Evolutionary conservation across 2,888 invertebrate genomes (phyloP).

Genomic region (Helobdella robusta): DNA sequence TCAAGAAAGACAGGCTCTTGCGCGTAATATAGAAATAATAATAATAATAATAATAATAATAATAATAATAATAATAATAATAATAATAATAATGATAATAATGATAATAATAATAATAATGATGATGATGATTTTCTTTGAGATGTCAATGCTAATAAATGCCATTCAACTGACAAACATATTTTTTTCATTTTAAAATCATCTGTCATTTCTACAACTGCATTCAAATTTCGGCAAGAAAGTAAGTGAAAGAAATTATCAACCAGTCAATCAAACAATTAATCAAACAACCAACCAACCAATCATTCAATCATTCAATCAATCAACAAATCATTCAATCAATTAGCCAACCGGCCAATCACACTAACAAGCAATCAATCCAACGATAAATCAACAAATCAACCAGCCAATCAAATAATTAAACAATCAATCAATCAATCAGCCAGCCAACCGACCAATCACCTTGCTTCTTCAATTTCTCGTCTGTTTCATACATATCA

Average conservation of each 20-base stretch:
- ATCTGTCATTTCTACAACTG: too few relatives aligned
- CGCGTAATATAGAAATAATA: not conserved
- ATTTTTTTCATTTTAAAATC: too few relatives aligned
- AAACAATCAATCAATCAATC: slow-evolving; percentile 99
- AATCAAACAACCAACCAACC: slow-evolving; percentile 99
- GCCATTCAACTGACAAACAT: not conserved
- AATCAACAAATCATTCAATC: slow-evolving; percentile 93
- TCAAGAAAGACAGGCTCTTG: not conserved
- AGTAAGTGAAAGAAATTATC: too few relatives aligned
- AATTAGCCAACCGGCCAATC: slow-evolving; percentile 98
- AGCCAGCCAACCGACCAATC: slow-evolving; percentile 62
- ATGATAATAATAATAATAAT: not conserved
- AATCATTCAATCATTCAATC: slow-evolving; percentile 81
- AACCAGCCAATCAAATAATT: slow-evolving; percentile 89
- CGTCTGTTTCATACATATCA: slow-evolving; percentile 77
- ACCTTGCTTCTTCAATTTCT: slow-evolving; percentile 59
- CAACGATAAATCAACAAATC: slow-evolving; percentile 96
- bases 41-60: not conserved
- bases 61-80: slow-evolving; percentile 1
- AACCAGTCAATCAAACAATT: slow-evolving; percentile 89
- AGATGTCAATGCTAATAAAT: not conserved
- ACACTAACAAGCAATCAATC: slow-evolving; percentile 93
- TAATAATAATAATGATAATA: not conserved
- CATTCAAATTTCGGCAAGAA: too few relatives aligned
- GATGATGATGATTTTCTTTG: not conserved